A percentile compares a stretch with the other conserved stretches of the same genome.
Evolutionary conservation across 2,113 vertebrate genomes (phyloP).

Genomic region (Passer montanus): DNA sequence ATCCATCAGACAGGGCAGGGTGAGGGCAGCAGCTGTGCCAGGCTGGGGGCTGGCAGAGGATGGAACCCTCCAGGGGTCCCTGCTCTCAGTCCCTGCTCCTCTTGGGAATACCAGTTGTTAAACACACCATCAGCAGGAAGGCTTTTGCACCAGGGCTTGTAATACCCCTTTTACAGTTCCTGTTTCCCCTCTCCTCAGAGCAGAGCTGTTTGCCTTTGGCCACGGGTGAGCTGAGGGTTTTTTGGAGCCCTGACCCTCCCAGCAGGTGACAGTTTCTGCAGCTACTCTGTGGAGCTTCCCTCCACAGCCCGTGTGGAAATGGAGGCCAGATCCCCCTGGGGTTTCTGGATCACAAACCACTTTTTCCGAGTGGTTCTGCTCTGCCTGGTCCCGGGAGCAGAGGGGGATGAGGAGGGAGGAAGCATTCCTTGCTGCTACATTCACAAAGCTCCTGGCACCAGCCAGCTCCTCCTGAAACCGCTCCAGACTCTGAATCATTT

Average conservation of each 20-base stretch:
- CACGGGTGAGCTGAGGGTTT: not conserved
- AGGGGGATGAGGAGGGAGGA: conserved; percentile 15
- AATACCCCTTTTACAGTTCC: not conserved
- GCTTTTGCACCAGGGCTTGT: not conserved
- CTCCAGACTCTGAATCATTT: conserved; percentile 61
- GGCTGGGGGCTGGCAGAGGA: not conserved
- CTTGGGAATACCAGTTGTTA: not conserved
- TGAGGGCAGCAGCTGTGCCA: not conserved
- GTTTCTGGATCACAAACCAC: not conserved
- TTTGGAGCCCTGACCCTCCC: not conserved
- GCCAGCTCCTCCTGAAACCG: conserved; percentile 49
- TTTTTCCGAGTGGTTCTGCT: not conserved
- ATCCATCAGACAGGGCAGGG: not conserved
- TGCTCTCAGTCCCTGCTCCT: not conserved
- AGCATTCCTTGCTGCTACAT: conserved; percentile 61
- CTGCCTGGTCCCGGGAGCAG: not conserved
- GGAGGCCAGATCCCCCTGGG: not conserved
- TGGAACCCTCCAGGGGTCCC: accelerated
- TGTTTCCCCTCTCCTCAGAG: not conserved
- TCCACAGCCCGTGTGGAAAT: not conserved
- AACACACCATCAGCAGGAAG: conserved; percentile 14
- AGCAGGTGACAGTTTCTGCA: not conserved
- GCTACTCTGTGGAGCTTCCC: not conserved
- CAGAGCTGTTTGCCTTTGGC: not conserved
- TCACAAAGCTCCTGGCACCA: conserved; percentile 48